Base-by-base conservation (phyloP, 1,140 invertebrate species). In the Drosophila malerkotliana region DNA sequence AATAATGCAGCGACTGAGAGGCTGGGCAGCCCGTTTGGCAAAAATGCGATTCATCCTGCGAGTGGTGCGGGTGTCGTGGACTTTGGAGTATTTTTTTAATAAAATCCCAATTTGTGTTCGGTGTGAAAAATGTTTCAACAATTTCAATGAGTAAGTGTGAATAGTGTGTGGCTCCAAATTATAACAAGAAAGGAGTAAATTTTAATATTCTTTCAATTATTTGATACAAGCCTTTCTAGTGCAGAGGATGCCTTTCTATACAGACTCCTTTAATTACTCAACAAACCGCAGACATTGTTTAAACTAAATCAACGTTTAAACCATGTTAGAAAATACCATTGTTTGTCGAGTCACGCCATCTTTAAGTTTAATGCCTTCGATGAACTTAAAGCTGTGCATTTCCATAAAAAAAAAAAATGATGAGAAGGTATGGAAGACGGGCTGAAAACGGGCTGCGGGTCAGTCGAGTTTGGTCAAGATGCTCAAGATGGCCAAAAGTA, bases 361-460 rank as follows among this genome's bases (percentile, higher is more conserved):
- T 71, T 54, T 45, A 59, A 32, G 58, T 32, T 72, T 45, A n/a
- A 12, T 32, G 26, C 49, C 55, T 75, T 66, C 48, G 52, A 51
- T 57, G 18, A 72, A 67, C 69, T 61, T 39, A 67, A 85, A 82
- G 78, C 69, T 78, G 30, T 6, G 7, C 45, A 66, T 55, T 85
- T 85, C 82, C 71, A 78, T 39, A 83, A 37, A 78, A 78, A 37
- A 78, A 78, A 78, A 78, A 87, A 82, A 81, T 77, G 62, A 69
- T 68, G 45, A 9, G 41, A 26, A 30, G 47, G 15, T 7, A 63
- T 24, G 54, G 32, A 37, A 54, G 55, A 41, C 26, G 21, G 39
- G 51, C 74, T 63, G 57, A 54, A 56, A 69, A 75, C 51, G 34
- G 63, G 61, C 39, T 32, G 41, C 4, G 41, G 41, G 41, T 44